Percentiles rank a stretch among this genome's conserved stretches.
phyloP scores from a whole-genome alignment of 2,888 invertebrate species.

The Stenolophus ochropezus region DNA sequence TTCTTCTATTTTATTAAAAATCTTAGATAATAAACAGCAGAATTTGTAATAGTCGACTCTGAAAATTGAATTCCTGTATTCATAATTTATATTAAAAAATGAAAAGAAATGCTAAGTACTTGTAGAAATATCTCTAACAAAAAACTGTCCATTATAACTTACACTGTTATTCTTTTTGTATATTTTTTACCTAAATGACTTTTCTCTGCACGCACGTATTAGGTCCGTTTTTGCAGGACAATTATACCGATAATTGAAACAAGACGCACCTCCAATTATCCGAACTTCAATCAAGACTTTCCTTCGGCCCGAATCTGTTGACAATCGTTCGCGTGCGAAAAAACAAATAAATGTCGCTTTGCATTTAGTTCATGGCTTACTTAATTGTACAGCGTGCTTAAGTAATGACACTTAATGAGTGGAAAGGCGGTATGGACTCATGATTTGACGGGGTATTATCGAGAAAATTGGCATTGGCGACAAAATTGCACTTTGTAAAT shows the following conservation, averaged over 20 bases:
- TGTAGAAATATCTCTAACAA: too few species aligned
- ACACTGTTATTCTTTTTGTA: neutral
- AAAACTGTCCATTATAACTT: slow-evolving; percentile 34
- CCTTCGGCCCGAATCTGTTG: slow-evolving; percentile 3
- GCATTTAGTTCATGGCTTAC: slow-evolving; percentile 10
- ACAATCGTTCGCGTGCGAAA: slow-evolving; percentile 20
- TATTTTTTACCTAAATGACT: slow-evolving; percentile 47
- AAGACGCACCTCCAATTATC: slow-evolving; percentile 56
- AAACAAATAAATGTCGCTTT: slow-evolving; percentile 21
- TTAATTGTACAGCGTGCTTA: neutral
- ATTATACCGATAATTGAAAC: slow-evolving; percentile 56
- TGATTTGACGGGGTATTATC: slow-evolving; percentile 27
- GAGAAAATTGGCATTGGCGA: neutral
- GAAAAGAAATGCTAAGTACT: too few species aligned
- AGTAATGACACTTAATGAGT: neutral
- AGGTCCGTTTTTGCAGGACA: slow-evolving; percentile 44
- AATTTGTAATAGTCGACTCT: too few species aligned
- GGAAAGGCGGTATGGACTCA: neutral
- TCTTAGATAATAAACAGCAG: too few species aligned
- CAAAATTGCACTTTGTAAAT: neutral
- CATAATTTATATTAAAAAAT: too few species aligned
- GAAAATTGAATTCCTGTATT: too few species aligned
- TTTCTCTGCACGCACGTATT: slow-evolving; percentile 53
- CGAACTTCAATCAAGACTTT: slow-evolving; percentile 47
- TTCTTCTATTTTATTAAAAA: too few species aligned